Evolutionary conservation across 1,140 invertebrate species (phyloP).

Genomic region (Scaptomyza montana): DNA sequence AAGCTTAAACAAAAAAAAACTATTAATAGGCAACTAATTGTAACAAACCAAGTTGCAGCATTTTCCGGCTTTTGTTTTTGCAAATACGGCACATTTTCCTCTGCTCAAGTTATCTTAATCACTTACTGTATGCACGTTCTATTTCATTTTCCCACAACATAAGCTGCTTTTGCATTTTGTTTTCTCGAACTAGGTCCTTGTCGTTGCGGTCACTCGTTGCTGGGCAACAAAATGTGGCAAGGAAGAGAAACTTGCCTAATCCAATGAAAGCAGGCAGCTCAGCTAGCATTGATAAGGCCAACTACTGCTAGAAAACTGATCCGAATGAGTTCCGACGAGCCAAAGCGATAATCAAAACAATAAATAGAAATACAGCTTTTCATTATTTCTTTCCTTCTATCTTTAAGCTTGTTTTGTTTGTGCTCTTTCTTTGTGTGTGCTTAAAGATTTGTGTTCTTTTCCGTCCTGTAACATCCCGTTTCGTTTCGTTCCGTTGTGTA

Average conservation of each 20-base stretch:
- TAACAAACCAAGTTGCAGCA: constrained; percentile 1
- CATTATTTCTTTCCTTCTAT: neutral
- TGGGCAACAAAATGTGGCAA: neutral
- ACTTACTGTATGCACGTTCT: constrained; percentile 23
- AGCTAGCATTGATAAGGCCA: constrained; percentile 68
- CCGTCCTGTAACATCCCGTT: too few relatives aligned
- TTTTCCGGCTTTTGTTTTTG: neutral
- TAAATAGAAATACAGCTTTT: constrained; percentile 4
- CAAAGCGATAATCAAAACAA: constrained; percentile 14
- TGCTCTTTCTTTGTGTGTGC: neutral
- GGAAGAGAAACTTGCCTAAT: constrained; percentile 64
- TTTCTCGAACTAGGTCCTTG: neutral
- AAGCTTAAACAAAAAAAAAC: too few relatives aligned
- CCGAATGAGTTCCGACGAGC: constrained; percentile 8
- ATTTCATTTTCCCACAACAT: constrained; percentile 44
- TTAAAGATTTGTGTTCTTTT: constrained; percentile 3
- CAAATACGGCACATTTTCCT: neutral
- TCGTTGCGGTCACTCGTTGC: constrained; percentile 7
- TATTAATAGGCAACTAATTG: neutral
- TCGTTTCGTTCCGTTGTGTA: too few relatives aligned
- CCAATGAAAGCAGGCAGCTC: constrained; percentile 79
- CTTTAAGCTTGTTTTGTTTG: neutral
- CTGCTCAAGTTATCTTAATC: constrained; percentile 20
- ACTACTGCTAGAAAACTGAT: constrained; percentile 49
- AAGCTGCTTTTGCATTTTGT: constrained; percentile 37